Percentiles rank a stretch among this genome's conserved stretches.
Evolutionary conservation across 53 echinoderm and acorn worm species (phyloP).

Genomic region (Crossaster papposus): DNA sequence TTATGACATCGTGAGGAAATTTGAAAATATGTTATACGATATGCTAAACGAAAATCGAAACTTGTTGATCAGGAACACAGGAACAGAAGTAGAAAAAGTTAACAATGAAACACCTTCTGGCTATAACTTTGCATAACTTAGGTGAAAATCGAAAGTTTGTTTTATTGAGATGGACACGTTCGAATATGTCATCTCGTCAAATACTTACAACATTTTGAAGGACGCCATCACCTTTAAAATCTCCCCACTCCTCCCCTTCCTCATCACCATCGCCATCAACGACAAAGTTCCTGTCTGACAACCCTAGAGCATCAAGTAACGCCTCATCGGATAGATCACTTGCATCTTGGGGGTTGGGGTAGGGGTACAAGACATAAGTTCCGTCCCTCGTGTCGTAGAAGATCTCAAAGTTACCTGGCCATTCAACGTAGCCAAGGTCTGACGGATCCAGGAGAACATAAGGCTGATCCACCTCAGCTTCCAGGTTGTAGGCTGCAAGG

Average conservation of each 20-base stretch:
- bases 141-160: neutral
- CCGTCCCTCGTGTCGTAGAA: constrained; percentile 50
- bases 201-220: constrained; percentile 34
- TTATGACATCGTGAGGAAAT: neutral
- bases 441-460: constrained; percentile 48
- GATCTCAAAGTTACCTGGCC: constrained; percentile 57
- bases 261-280: neutral
- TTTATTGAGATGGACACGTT: neutral
- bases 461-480: neutral
- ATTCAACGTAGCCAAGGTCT: constrained; percentile 47
- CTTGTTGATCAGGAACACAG: no score
- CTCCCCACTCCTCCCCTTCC: constrained; percentile 48
- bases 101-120: no score
- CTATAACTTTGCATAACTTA: no score
- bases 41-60: no score
- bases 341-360: constrained; percentile 19
- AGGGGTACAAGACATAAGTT: constrained; percentile 32
- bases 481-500: neutral
- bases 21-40: no score
- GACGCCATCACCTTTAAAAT: constrained; percentile 24
- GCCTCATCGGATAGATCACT: constrained; percentile 32
- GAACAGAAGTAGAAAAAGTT: no score
- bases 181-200: neutral
- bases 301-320: constrained; percentile 34
- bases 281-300: constrained; percentile 15